These are phyloP conservation scores for Romanogobio albipinnatus DNA, from an alignment of 2,113 vertebrate genomes.

Conservation along the genomic window DNA sequence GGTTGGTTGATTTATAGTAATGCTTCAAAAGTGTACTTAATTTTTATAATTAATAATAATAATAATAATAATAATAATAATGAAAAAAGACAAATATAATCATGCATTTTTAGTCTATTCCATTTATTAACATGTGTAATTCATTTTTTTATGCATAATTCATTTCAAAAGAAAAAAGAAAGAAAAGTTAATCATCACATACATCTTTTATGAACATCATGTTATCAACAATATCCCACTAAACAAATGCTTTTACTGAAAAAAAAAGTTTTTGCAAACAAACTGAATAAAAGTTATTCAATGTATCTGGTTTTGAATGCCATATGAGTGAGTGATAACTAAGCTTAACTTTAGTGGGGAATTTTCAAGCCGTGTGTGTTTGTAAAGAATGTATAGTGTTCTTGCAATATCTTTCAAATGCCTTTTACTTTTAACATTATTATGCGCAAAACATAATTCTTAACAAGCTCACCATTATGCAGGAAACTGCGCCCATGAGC, in stretches of 20 bases:
- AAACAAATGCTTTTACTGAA: not conserved
- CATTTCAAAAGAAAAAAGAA: not conserved
- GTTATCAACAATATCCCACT: not conserved
- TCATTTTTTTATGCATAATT: not conserved
- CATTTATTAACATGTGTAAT: too few species aligned
- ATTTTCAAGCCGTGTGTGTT: not conserved
- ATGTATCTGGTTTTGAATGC: not conserved
- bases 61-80: too few species aligned
- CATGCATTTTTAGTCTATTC: too few species aligned
- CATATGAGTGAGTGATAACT: not conserved
- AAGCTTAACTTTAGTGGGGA: not conserved
- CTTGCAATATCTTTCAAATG: not conserved
- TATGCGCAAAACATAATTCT: slow-evolving; percentile 5
- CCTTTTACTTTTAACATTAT: not conserved
- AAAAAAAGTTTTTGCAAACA: not conserved
- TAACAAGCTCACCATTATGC: slow-evolving; percentile 23
- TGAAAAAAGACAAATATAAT: too few species aligned
- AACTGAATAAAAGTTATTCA: not conserved
- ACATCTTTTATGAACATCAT: not conserved
- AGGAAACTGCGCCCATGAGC: not conserved
- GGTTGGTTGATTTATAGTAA: too few species aligned
- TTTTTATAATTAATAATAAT: too few species aligned
- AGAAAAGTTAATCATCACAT: not conserved
- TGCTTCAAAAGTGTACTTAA: too few species aligned
- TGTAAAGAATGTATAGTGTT: not conserved